phyloP scores from a whole-genome alignment of 2,888 invertebrate genomes.

The Volucella zonaria region DNA sequence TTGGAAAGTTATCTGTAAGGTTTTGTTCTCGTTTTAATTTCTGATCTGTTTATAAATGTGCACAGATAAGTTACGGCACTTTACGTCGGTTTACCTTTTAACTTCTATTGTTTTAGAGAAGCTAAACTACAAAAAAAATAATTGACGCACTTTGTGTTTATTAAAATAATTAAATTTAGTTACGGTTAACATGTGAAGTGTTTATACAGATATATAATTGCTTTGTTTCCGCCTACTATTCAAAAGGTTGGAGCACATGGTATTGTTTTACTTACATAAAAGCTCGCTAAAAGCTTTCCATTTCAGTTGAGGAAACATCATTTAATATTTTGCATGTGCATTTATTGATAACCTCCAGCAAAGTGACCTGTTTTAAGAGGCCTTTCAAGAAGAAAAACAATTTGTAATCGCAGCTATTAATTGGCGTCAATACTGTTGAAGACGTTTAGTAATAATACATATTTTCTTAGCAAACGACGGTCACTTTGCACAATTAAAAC shows the following conservation, averaged over 20 bases:
- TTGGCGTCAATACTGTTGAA: slow-evolving; percentile 20
- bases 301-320: slow-evolving; percentile 14
- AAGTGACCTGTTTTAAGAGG: slow-evolving; percentile 51
- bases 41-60: too few relatives aligned
- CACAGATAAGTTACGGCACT: too few relatives aligned
- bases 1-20: too few relatives aligned
- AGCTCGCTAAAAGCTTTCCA: slow-evolving; percentile 27
- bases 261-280: slow-evolving; percentile 13
- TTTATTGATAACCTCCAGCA: slow-evolving; percentile 59
- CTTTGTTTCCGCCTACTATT: not conserved
- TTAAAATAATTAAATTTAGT: too few relatives aligned
- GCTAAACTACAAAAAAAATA: too few relatives aligned
- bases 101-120: too few relatives aligned
- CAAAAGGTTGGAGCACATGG: slow-evolving; percentile 43
- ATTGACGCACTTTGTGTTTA: too few relatives aligned
- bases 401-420: slow-evolving; percentile 25
- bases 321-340: slow-evolving; percentile 28
- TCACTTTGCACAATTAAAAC: not conserved
- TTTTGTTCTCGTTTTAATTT: too few relatives aligned
- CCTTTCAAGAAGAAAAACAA: slow-evolving; percentile 31
- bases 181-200: too few relatives aligned
- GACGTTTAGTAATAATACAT: slow-evolving; percentile 22
- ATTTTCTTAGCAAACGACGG: slow-evolving; percentile 14
- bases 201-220: not conserved
- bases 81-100: too few relatives aligned